phyloP scores from a whole-genome alignment of 2,797 vertebrate genomes.

The Alfaro cultratus region DNA sequence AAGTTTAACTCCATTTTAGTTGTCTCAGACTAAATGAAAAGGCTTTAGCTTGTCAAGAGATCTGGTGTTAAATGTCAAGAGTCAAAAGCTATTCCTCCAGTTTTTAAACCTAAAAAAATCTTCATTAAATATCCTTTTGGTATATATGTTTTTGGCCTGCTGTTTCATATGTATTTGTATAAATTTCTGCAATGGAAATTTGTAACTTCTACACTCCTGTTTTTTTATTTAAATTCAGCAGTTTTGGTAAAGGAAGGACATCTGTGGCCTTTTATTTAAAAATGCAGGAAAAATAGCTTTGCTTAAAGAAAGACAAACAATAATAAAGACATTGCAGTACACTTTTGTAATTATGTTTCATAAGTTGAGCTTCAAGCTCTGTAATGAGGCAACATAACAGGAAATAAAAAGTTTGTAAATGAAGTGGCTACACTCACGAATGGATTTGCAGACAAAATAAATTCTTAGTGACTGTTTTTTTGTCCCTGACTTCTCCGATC shows the following conservation, averaged over 20 bases:
- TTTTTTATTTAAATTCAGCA: not conserved
- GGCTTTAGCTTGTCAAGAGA: not conserved
- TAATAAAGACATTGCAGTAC: not conserved
- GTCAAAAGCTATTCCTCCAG: not conserved
- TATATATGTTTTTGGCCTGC: not conserved
- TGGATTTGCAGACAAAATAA: conserved; percentile 24
- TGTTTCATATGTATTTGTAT: not conserved
- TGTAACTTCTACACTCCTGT: not conserved
- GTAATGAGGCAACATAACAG: conserved; percentile 22
- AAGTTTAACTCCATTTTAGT: not conserved
- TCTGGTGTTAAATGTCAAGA: too few relatives aligned
- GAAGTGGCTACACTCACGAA: conserved; percentile 24
- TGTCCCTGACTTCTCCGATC: conserved; percentile 48
- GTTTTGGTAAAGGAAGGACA: not conserved
- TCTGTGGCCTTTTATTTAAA: not conserved
- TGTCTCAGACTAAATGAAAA: not conserved
- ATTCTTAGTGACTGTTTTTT: conserved; percentile 46
- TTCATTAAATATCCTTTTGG: not conserved
- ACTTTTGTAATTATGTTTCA: conserved; percentile 6
- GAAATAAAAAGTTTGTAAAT: conserved; percentile 18
- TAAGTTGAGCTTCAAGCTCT: conserved; percentile 37
- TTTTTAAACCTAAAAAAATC: not conserved
- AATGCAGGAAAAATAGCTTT: not conserved
- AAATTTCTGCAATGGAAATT: not conserved
- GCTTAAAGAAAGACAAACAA: not conserved